Base-by-base conservation (phyloP, 2,797 vertebrate species). In the Clarias fuscus region DNA sequence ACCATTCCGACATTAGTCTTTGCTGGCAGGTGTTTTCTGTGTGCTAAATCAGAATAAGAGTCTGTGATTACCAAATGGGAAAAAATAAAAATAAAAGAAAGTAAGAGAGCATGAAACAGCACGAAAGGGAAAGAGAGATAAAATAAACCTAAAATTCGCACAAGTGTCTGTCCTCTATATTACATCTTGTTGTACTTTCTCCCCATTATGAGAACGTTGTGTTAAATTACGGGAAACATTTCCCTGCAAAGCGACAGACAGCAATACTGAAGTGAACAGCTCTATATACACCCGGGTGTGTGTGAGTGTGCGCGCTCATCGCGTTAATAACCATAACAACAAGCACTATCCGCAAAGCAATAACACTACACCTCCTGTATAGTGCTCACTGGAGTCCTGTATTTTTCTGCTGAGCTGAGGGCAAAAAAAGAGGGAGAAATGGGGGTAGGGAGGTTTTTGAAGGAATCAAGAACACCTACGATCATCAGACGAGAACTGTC, bases 201-300 rank as follows among this genome's bases (percentile, higher is more conserved):
- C 88, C 92, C 22, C 11, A 58, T 22, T 72, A 43, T 15, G 89
- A 92, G 88, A 92, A 92, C 88, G 92, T 92, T 92, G 90, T 95
- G 95, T 95, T 95, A 95, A 95, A 95, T 96, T 95, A 96, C 91
- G 84, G 91, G 89, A 92, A 95, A 95, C 94, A 95, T 89, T 89
- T 86, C 84, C 87, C 86, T 87, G 89, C 84, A 27, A 43, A 77
- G 79, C 61, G 61, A 53, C 86, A 80, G 83, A 40, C 71, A 5
- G 70, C 48, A 1, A 81, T 65, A 67, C 20, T 8, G 61, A 56
- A 59, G 68, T 71, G 30, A 85, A 82, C 86, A 82, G 53, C 64
- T 70, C 56, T 58, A 67, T 17, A 71, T 24, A 67, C 48, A 48
- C 56, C 30, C 64, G 71, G 2, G 40, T 43, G 48, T 48, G 48